phyloP scores from a whole-genome alignment of 2,797 vertebrate species.

The Tragelaphus eurycerus region DNA sequence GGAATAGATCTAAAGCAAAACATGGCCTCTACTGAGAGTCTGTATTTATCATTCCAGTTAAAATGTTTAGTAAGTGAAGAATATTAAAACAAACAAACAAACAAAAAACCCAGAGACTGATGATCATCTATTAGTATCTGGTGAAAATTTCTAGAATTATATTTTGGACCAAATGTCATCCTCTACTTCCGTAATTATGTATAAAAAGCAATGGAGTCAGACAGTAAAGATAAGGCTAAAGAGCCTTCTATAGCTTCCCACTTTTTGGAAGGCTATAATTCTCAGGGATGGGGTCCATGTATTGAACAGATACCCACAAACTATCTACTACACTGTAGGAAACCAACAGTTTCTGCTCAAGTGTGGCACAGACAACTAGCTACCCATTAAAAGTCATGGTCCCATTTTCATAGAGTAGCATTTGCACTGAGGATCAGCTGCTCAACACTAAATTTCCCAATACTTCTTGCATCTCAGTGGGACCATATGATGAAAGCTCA shows the following conservation, averaged over 20 bases:
- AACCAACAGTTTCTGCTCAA: neutral
- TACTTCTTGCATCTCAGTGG: neutral
- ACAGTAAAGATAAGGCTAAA: neutral
- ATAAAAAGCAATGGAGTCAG: neutral
- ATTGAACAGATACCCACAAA: neutral
- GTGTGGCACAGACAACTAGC: neutral
- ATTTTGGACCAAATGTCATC: neutral
- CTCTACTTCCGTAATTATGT: neutral
- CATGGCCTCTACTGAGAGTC: neutral
- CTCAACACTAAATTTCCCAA: neutral
- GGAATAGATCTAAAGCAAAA: neutral
- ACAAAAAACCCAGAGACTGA: neutral
- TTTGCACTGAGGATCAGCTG: neutral
- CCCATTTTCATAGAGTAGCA: neutral
- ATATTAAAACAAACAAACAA: neutral
- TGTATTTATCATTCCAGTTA: neutral
- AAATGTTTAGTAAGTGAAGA: conserved; percentile 1
- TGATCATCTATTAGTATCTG: neutral
- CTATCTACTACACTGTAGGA: neutral
- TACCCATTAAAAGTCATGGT: neutral
- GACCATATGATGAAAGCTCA: neutral
- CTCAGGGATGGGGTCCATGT: neutral
- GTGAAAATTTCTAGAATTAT: neutral
- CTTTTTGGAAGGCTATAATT: neutral
- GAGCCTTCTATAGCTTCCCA: neutral